A percentile compares a stretch with the other conserved stretches of the same genome.
phyloP scores from a whole-genome alignment of 2,888 invertebrate species.

The Congeria kusceri region DNA sequence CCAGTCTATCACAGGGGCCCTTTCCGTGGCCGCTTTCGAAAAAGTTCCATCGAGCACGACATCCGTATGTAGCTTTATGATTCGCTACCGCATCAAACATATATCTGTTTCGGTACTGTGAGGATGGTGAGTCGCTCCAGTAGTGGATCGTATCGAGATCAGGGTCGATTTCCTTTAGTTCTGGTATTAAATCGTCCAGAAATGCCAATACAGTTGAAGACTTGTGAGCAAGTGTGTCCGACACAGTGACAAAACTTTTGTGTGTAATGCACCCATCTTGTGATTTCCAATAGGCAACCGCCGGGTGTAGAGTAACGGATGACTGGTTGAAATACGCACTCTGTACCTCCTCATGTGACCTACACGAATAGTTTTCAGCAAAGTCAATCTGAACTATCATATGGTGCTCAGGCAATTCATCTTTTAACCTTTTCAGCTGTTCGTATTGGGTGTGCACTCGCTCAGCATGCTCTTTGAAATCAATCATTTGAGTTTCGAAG shows the following conservation, averaged over 20 bases:
- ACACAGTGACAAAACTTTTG: constrained; percentile 50
- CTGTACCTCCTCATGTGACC: constrained; percentile 16
- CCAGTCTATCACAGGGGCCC: neutral
- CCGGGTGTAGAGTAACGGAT: constrained; percentile 49
- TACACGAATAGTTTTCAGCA: constrained; percentile 48
- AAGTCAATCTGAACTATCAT: constrained; percentile 30
- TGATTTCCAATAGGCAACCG: constrained; percentile 43
- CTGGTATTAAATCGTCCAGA: constrained; percentile 46
- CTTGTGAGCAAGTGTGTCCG: constrained; percentile 52
- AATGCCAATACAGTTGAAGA: constrained; percentile 54
- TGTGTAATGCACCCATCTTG: constrained; percentile 24
- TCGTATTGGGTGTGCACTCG: constrained; percentile 55
- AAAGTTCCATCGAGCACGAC: constrained; percentile 19
- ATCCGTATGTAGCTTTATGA: constrained; percentile 10
- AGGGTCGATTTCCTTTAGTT: constrained; percentile 29
- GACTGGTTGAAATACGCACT: neutral
- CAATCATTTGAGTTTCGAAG: constrained; percentile 33
- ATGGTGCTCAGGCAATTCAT: constrained; percentile 25
- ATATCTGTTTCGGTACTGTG: constrained; percentile 53
- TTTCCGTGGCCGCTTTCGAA: constrained; percentile 24
- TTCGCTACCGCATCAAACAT: constrained; percentile 47
- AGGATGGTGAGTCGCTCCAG: constrained; percentile 35
- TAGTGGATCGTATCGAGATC: constrained; percentile 15
- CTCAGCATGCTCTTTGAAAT: constrained; percentile 53
- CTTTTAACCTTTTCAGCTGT: constrained; percentile 31